Base-by-base conservation (phyloP, 2,888 invertebrate genomes). In the Petrophora chlorosata region DNA sequence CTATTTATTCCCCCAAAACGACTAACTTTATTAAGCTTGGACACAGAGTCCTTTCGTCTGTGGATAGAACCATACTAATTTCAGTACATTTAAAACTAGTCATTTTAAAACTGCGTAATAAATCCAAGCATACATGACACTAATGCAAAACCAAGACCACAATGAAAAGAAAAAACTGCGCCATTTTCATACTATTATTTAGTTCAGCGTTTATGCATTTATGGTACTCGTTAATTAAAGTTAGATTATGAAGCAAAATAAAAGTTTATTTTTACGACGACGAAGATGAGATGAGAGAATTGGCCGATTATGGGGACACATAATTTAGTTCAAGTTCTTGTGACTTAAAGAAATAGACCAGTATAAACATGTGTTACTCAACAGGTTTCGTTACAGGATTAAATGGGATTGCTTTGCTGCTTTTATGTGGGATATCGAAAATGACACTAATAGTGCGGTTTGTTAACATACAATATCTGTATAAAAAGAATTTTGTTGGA, bases 81-180 rank as follows among this genome's bases (percentile, higher is more conserved):
- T 23, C 22, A 23, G 22, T n/a, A 23, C 22, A 23, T n/a, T 8
- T 23, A 2, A 23, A 19, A 23, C 22, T 23, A 23, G 22, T 23
- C n/a, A n/a, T n/a, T n/a, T n/a, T n/a, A n/a, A n/a, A n/a, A 3
- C n/a, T 5, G 1, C 22, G 2, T 5, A 3, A n/a, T 23, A 23
- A 23, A n/a, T 23, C n/a, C 22, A n/a, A 23, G 63, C 60, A 60
- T 61, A 70, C 72, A 63, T 61, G 67, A 65, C 63, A 67, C 61
- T 46, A 59, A 59, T 59, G 60, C 43, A 49, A 43, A 55, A 67
- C 40, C 9, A 57, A 42, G 61, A 65, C 29, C 29, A 54, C 36
- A 36, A 52, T 34, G 45, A 49, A 61, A 58, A 9, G 54, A 64
- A 50, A 55, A 41, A 48, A 25, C 46, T 30, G 53, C 33, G 52